Evolutionary conservation across 1,140 invertebrate genomes (phyloP), one percentile per base, ranked within the genome.

Genomic region (Ditylenchus dipsaci): DNA sequence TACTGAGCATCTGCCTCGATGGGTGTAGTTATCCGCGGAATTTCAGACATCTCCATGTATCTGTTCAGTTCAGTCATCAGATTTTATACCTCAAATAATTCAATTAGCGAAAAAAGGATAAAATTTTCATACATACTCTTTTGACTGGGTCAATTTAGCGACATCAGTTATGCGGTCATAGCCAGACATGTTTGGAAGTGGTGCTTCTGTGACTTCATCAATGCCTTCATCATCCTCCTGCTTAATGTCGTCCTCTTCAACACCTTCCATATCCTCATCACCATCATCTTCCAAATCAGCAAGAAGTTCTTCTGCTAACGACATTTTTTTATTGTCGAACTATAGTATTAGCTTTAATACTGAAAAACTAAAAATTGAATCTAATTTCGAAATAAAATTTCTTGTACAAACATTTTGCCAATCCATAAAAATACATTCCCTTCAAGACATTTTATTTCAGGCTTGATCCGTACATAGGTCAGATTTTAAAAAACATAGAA

Each of bases 231-330:
- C 80, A 23, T 82, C 73, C 21, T 76, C 67, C 27, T 71, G 63
- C 26, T 58, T 68, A 19, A 59, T 61, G 29, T 33, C 68, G 11
- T 65, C 65, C 59, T 8, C 3, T 1, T 60, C 53, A 1, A 70
- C 15, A 27, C 73, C 63, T n/a, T 74, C 77, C 63, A 81, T 45
- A 58, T 82, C 82, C 29, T 78, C 69, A 26, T 80, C 75, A 21
- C 67, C 79, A 43, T 72, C 79, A 42, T 78, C 80, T 21, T 82
- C 80, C 23, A 82, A 73, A 77, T 82, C 80, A 5, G 80, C 80
- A 9, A 83, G 65, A 33, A 82, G 59, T 61, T 83, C 81, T 27
- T 82, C 79, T n/a, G 80, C 82, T 5, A 82, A 60, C 29, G 80
- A 82, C 80, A 82, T 82, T 66, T 65, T 76, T 26, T 30, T 45